Conservation (phyloP, 2,888 invertebrate genomes). For the Timandra comae region DNA sequence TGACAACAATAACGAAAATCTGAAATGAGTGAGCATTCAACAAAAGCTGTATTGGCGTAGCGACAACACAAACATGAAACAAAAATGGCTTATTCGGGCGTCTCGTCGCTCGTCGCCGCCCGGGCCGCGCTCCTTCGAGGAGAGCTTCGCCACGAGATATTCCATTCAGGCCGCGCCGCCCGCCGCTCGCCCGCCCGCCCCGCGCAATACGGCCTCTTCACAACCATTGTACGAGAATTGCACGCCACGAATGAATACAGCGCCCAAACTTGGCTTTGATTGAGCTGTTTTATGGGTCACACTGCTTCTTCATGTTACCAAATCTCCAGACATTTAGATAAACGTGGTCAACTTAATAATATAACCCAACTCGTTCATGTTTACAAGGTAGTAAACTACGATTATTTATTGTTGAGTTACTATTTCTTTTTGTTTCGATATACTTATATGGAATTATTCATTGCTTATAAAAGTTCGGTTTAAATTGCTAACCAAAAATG, state of each 20-base stretch:
- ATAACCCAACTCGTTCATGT: too few relatives aligned
- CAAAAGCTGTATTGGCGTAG: constrained; percentile 50
- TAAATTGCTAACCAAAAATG: too few relatives aligned
- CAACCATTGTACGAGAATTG: constrained; percentile 23
- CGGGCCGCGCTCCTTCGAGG: constrained; percentile 22
- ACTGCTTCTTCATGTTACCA: not conserved
- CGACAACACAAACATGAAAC: constrained; percentile 52
- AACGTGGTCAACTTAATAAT: too few relatives aligned
- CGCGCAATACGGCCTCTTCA: constrained; percentile 13
- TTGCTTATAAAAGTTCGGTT: too few relatives aligned
- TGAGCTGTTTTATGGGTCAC: constrained; percentile 20
- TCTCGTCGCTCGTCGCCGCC: constrained; percentile 20
- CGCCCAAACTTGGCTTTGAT: constrained; percentile 22
- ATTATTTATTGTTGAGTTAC: too few relatives aligned
- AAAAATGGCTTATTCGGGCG: constrained; percentile 46
- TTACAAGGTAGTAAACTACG: too few relatives aligned
- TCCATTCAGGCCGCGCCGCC: constrained; percentile 25
- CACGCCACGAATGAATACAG: constrained; percentile 20
- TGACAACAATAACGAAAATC: constrained; percentile 53
- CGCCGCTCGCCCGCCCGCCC: constrained; percentile 6
- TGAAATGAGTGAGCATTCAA: constrained; percentile 49
- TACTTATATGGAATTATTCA: too few relatives aligned
- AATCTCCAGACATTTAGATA: too few relatives aligned
- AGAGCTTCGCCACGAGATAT: constrained; percentile 26
- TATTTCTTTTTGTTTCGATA: too few relatives aligned